phyloP scores from a whole-genome alignment of 2,888 invertebrate genomes.

The Gandaritis pyraliata region DNA sequence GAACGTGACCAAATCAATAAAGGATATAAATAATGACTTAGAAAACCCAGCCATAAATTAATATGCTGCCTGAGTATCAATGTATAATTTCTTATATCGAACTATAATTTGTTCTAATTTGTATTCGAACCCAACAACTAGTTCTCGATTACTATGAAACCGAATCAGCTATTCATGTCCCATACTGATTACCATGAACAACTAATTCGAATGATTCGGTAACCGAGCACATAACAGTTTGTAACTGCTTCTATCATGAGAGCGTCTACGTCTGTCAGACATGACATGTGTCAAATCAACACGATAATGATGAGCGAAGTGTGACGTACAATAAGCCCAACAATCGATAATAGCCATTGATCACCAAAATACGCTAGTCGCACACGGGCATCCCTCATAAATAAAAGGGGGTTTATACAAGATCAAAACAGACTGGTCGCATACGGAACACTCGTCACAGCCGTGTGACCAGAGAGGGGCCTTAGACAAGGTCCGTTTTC shows the following conservation, averaged over 20 bases:
- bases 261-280: constrained; percentile 25
- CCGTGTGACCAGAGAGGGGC: too few species aligned
- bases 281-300: constrained; percentile 42
- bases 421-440: too few species aligned
- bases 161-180: constrained; percentile 1
- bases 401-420: too few species aligned
- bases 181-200: constrained; percentile 23
- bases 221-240: constrained; percentile 25
- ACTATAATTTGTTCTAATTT: too few species aligned
- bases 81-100: too few species aligned
- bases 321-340: constrained; percentile 28
- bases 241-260: constrained; percentile 25
- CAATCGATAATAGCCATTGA: constrained; percentile 10
- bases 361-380: neutral
- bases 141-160: neutral
- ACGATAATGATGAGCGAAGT: constrained; percentile 34
- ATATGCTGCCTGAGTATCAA: too few species aligned
- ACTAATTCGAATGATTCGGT: constrained; percentile 3
- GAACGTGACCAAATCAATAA: too few species aligned
- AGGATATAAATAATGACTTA: too few species aligned
- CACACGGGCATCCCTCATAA: too few species aligned
- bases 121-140: neutral
- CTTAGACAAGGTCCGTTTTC: too few species aligned
- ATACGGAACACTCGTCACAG: too few species aligned
- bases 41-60: too few species aligned